Conservation (phyloP, 2,113 vertebrate genomes). For the Lipophrys pholis region DNA sequence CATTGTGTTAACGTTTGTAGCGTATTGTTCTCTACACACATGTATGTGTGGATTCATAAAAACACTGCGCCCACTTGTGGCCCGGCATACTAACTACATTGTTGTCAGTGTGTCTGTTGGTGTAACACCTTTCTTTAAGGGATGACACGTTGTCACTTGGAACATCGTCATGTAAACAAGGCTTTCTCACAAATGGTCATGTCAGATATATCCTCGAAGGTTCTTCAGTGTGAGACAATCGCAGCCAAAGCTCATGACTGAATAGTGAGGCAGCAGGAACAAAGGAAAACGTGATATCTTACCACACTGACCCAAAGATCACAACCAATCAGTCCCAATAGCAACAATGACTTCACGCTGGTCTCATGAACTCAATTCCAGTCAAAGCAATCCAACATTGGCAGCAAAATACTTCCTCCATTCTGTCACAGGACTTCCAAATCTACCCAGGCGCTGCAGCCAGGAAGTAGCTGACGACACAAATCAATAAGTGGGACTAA, state of each 20-base stretch:
- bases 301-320: neutral
- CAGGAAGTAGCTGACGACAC: constrained; percentile 1
- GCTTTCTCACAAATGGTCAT: constrained; percentile 29
- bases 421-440: constrained; percentile 25
- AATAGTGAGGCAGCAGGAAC: neutral
- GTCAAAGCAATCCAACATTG: constrained; percentile 32
- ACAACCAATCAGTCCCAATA: constrained; percentile 2
- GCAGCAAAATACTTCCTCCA: constrained; percentile 9
- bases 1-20: too few species aligned
- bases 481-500: neutral
- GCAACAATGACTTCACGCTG: neutral
- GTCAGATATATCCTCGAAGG: constrained; percentile 27
- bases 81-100: too few species aligned
- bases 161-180: too few species aligned
- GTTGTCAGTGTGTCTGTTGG: too few species aligned
- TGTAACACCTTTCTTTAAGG: too few species aligned
- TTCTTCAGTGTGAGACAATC: constrained; percentile 22
- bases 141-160: too few species aligned
- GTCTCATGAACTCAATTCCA: neutral
- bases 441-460: neutral
- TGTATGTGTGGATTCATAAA: too few species aligned
- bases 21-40: too few species aligned
- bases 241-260: constrained; percentile 12
- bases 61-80: too few species aligned
- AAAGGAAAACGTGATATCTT: neutral